These are phyloP conservation scores for Stichopus horrens DNA, from an alignment of 53 echinoderm and acorn worm genomes.

Conservation along the genomic window DNA sequence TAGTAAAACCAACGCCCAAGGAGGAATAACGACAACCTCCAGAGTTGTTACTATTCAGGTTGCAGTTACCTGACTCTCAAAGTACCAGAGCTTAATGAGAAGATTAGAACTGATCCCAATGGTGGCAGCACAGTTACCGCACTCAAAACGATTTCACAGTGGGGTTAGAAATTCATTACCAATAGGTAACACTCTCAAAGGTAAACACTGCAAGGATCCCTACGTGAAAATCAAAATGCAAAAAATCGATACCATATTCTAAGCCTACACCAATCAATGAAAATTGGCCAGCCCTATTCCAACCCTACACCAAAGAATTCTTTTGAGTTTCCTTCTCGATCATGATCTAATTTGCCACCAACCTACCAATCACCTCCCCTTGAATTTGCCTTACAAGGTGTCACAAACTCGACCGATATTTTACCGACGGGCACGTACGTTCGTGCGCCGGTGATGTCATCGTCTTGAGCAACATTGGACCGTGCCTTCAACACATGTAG, in stretches of 20 bases:
- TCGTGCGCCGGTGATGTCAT: background rate
- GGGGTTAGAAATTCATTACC: background rate
- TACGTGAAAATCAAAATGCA: background rate
- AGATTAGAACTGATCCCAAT: too few species aligned
- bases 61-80: too few species aligned
- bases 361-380: background rate
- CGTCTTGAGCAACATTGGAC: background rate
- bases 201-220: background rate
- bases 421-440: background rate
- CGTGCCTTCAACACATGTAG: background rate
- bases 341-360: constrained; percentile 9
- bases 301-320: background rate
- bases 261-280: background rate
- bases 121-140: too few species aligned
- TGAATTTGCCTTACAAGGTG: constrained; percentile 28
- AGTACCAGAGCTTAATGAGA: too few species aligned
- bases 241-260: background rate
- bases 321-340: background rate
- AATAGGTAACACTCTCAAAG: background rate
- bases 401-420: constrained; percentile 3
- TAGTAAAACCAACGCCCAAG: too few species aligned
- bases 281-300: background rate
- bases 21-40: too few species aligned
- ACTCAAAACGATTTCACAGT: background rate
- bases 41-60: too few species aligned